Base-by-base conservation (phyloP, 2,797 vertebrate genomes). In the Aselliscus stoliczkanus region DNA sequence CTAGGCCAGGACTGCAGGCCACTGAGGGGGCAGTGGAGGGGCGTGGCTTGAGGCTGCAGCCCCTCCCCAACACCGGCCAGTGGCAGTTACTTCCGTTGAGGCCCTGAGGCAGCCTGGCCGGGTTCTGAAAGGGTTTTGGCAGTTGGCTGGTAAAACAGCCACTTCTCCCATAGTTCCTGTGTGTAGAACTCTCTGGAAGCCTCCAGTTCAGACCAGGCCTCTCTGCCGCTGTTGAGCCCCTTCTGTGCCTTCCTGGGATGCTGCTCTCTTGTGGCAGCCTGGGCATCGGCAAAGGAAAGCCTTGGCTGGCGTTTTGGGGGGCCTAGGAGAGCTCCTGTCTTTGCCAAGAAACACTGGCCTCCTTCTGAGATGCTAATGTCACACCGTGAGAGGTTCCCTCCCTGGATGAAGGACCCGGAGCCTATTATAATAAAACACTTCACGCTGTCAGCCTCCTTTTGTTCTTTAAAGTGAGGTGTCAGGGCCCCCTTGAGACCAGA, bases 81-180 rank as follows among this genome's bases (percentile, higher is more conserved):
- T 27, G 95, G 67, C 94, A 47, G 97, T 97, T 97, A 25, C 1
- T 88, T 56, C 95, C 0, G 67, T 90, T 96, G 80, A 67, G 17
- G 77, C 44, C 42, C 75, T 23, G 4, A 52, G 54, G 44, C 34
- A 14, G 4, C 52, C 9, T 2, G 3, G 25, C 44, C 64, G 72
- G 34, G 75, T 27, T 93, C 34, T 2, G 44, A 37, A 3, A 2
- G 5, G 21, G 50, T 14, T 44, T 4, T 44, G 62, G 17, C 96
- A 29, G 85, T 96, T 97, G 95, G 52, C 8, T 18, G 2, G 27
- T 2, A 21, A 17, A 64, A 15, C 56, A 6, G 5, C 2, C 34
- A 3, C 34, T 76, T 60, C 37, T 69, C 5, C 39, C 20, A 1
- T 21, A 39, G 56, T 42, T 82, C 4, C 17, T 31, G 23, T 9